Percentiles rank a stretch among this genome's conserved stretches.
phyloP scores from a whole-genome alignment of 1,140 invertebrate species.

The Zaprionus kolodkinae region DNA sequence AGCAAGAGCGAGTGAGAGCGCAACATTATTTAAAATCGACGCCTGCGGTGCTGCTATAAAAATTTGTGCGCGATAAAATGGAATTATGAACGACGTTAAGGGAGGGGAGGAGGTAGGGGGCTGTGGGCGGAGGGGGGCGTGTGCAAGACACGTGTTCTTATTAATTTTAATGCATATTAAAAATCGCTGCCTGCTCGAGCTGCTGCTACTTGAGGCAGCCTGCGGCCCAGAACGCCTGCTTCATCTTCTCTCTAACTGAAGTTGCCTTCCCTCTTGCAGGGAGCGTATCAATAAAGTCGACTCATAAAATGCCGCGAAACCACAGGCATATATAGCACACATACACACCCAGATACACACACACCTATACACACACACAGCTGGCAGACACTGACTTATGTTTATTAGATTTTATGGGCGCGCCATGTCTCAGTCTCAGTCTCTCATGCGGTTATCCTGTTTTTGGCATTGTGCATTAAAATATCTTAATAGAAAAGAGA shows the following conservation, averaged over 20 bases:
- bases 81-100: conserved; percentile 65
- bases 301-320: conserved; percentile 59
- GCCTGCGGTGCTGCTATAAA: conserved; percentile 73
- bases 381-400: conserved; percentile 60
- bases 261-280: conserved; percentile 10
- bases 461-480: conserved; percentile 54
- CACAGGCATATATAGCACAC: conserved; percentile 46
- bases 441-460: conserved; percentile 39
- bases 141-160: conserved; percentile 75
- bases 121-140: conserved; percentile 10
- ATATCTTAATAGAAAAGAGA: conserved; percentile 82
- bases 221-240: not conserved
- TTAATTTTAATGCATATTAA: conserved; percentile 83
- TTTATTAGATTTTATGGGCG: conserved; percentile 74
- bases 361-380: conserved; percentile 19
- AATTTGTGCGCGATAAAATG: conserved; percentile 81
- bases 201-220: conserved; percentile 7
- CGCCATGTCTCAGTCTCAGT: conserved; percentile 1
- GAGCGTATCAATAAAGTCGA: conserved; percentile 66
- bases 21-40: conserved; percentile 74
- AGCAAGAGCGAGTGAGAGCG: not conserved
- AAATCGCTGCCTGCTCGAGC: conserved; percentile 58
- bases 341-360: conserved; percentile 13
- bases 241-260: not conserved
- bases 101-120: too few species aligned